Conservation (phyloP, 2,888 invertebrate species). For the Drosophila mimetica region DNA sequence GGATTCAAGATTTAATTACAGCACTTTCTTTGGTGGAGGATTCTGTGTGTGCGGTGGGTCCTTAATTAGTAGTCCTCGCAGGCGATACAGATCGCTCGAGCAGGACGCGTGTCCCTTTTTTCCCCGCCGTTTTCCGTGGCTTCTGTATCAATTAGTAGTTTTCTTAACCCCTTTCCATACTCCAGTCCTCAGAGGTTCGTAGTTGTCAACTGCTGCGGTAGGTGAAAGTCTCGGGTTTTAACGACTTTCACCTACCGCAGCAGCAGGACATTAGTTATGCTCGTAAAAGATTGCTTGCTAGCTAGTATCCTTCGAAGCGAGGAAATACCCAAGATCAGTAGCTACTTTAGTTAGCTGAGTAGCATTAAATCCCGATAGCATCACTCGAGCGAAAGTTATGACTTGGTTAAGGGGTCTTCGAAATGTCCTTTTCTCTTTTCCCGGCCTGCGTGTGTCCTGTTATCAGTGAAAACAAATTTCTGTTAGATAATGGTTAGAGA, state of each 20-base stretch:
- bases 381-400: slow-evolving; percentile 32
- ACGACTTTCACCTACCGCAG: too few species aligned
- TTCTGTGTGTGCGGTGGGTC: slow-evolving; percentile 29
- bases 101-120: slow-evolving; percentile 35
- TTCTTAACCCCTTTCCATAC: neutral
- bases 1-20: slow-evolving; percentile 10
- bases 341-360: slow-evolving; percentile 6
- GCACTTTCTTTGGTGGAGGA: neutral
- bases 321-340: neutral
- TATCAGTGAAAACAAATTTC: slow-evolving; percentile 34
- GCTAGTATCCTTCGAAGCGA: neutral
- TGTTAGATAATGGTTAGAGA: slow-evolving; percentile 17
- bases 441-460: slow-evolving; percentile 16
- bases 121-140: neutral
- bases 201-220: slow-evolving; percentile 60
- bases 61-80: slow-evolving; percentile 41
- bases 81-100: slow-evolving; percentile 43
- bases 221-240: too few species aligned
- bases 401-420: neutral
- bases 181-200: slow-evolving; percentile 61
- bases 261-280: slow-evolving; percentile 44
- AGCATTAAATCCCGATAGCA: slow-evolving; percentile 14
- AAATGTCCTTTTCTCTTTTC: neutral
- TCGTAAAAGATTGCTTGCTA: slow-evolving; percentile 27
- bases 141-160: slow-evolving; percentile 27